These are phyloP conservation scores for Eupithecia subfuscata DNA, from an alignment of 2,888 invertebrate species.

Conservation along the genomic window DNA sequence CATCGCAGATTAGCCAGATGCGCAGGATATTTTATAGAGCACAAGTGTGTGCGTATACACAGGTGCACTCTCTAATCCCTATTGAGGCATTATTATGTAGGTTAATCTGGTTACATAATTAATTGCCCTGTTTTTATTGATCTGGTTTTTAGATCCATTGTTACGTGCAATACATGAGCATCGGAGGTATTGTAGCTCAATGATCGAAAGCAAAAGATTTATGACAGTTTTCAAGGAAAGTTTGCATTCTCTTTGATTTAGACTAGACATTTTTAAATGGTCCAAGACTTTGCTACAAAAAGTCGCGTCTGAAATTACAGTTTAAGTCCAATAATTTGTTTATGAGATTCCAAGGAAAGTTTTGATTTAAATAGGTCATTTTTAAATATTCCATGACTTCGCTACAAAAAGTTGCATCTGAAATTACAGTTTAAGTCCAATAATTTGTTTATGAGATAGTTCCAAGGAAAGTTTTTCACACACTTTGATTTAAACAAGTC, in stretches of 20 bases:
- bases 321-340: slow-evolving; percentile 61
- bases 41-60: no score
- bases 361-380: no score
- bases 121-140: neutral
- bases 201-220: neutral
- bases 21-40: no score
- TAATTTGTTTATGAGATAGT: slow-evolving; percentile 71
- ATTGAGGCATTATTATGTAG: neutral
- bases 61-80: no score
- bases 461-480: no score
- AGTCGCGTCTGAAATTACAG: slow-evolving; percentile 20
- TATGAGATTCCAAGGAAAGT: slow-evolving; percentile 32
- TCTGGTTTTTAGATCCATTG: neutral
- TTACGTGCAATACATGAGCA: neutral
- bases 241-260: no score
- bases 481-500: no score
- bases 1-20: no score
- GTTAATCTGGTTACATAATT: neutral
- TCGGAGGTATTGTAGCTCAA: no score
- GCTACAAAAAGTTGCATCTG: slow-evolving; percentile 24
- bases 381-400: no score
- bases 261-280: no score
- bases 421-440: slow-evolving; percentile 32
- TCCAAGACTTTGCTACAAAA: slow-evolving; percentile 2
- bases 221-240: no score